Evolutionary conservation across 2,113 vertebrate genomes (phyloP).

Genomic region (human (Homo sapiens)): DNA sequence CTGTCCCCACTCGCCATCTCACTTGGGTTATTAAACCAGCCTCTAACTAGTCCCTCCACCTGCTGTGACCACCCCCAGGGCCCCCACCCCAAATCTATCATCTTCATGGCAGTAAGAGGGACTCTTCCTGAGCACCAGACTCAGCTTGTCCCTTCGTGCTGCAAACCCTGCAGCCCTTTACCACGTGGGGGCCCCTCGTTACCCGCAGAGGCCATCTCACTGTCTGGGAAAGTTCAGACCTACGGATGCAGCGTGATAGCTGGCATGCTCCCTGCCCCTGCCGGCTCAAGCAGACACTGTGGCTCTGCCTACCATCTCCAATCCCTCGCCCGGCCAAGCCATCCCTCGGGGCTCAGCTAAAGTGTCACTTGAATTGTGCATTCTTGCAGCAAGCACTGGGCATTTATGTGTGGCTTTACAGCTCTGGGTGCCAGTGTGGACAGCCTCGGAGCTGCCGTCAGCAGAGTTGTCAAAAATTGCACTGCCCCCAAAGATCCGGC

Average conservation of each 20-base stretch:
- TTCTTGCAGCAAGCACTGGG: not conserved
- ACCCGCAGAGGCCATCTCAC: too few species aligned
- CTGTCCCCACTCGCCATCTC: too few species aligned
- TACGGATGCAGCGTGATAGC: not conserved
- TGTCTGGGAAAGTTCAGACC: not conserved
- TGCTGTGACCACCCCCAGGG: not conserved
- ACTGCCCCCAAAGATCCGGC: not conserved
- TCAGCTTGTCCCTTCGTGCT: not conserved
- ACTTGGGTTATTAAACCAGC: not conserved
- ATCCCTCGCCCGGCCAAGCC: not conserved
- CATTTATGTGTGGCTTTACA: not conserved
- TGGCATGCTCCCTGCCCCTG: not conserved
- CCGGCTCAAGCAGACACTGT: accelerated
- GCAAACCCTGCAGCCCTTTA: not conserved
- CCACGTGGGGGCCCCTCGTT: not conserved
- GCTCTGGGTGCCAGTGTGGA: not conserved
- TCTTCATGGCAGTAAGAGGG: not conserved
- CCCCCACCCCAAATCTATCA: not conserved
- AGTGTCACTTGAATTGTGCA: not conserved
- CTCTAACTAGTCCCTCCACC: not conserved
- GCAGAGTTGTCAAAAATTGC: not conserved
- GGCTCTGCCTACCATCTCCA: not conserved
- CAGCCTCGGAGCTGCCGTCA: accelerated
- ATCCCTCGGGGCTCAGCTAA: not conserved
- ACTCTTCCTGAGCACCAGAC: not conserved